A percentile compares a stretch with the other conserved stretches of the same genome.
Evolutionary conservation across 2,888 invertebrate genomes (phyloP).

Genomic region (Pherbina coryleti): DNA sequence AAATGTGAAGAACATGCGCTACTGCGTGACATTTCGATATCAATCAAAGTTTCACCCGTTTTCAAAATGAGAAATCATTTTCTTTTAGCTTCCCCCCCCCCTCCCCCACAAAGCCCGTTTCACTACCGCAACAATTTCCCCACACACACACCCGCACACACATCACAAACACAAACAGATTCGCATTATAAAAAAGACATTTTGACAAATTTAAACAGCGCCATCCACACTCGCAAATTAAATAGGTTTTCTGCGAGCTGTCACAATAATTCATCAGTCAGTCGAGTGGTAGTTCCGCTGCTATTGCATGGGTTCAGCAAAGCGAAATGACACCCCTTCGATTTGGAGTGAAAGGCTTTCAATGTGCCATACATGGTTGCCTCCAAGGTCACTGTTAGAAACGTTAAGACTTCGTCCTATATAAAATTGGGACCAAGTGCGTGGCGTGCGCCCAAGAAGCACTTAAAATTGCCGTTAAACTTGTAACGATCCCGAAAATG

Average conservation of each 20-base stretch:
- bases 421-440: background rate
- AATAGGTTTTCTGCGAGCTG: constrained; percentile 64
- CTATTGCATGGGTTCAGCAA: background rate
- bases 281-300: constrained; percentile 36
- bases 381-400: constrained; percentile 6
- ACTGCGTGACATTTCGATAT: constrained; percentile 66
- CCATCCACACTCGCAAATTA: constrained; percentile 61
- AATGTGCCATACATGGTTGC: background rate
- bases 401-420: constrained; percentile 18
- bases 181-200: constrained; percentile 56
- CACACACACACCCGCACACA: background rate
- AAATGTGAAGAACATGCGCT: constrained; percentile 50
- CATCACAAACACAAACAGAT: constrained; percentile 1
- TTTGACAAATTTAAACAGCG: constrained; percentile 66
- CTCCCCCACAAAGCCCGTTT: background rate
- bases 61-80: constrained; percentile 4
- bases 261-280: constrained; percentile 66
- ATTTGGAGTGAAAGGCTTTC: constrained; percentile 20
- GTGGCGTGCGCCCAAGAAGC: constrained; percentile 40
- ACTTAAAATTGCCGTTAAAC: constrained; percentile 52
- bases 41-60: constrained; percentile 66
- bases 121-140: background rate
- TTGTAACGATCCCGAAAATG: constrained; percentile 55
- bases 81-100: background rate
- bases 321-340: constrained; percentile 38